Base-by-base conservation (phyloP, 2,797 vertebrate genomes). In the Serranus cabrilla region DNA sequence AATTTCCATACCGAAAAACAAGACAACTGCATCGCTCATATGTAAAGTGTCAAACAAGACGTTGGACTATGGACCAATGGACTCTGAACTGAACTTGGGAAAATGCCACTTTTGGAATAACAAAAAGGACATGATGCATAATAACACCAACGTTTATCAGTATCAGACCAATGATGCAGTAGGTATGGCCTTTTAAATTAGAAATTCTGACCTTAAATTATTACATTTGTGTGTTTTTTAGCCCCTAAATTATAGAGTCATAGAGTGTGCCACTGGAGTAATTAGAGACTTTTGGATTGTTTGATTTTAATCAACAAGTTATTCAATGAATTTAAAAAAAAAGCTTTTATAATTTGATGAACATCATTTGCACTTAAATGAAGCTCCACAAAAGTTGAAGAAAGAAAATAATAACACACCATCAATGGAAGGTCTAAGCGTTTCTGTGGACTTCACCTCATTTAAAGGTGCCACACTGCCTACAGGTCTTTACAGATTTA, bases 1-100 rank as follows among this genome's bases (percentile, higher is more conserved):
- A 88, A 72, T 78, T 74, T 84, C 46, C 71, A 85, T 39, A 67
- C 21, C 3, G 18, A 43, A 64, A 78, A 83, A 83, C 76, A 81
- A 68, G 74, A 23, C 42, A 34, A 71, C 79, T 11, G 55, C 42
- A 23, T 23, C 1, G 16, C 57, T 60, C 46, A 11, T 52, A 50
- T 45, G 61, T 52, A 71, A 52, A 73, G 65, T 47, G 39, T 20
- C 55, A 69, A 71, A 69, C 25, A 55, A 1, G 6, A 61, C 46
- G 50, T 46, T 31, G 27, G 6, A 31, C 51, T 69, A 56, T 52
- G 8, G 34, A 31, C 68, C 42, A n/a, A 20, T 12, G 55, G 51
- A 69, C 31, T 11, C 18, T 11, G 21, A 43, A 23, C 34, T 54
- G 34, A 75, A 31, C 2, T n/a, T 34, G 43, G 7, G 8, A 61